These are phyloP conservation scores for Pogona vitticeps DNA, from an alignment of 2,113 vertebrate species.

Conservation along the genomic window DNA sequence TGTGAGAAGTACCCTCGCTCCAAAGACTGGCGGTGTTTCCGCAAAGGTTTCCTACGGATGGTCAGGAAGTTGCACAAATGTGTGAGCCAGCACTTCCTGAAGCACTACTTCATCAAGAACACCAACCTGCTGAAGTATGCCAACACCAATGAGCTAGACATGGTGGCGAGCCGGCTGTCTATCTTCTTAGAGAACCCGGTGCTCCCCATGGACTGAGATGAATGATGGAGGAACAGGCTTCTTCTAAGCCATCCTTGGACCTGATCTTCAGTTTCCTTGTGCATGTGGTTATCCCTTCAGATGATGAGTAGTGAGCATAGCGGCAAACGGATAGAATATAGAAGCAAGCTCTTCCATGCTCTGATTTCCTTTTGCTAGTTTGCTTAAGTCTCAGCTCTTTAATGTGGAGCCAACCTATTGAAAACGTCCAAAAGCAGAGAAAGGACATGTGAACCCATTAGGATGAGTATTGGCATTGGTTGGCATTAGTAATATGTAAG, in stretches of 20 bases:
- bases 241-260: accelerated
- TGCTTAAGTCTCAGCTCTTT: neutral
- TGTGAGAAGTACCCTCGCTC: constrained; percentile 83
- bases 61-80: constrained; percentile 82
- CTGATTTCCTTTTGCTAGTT: neutral
- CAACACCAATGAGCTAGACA: constrained; percentile 76
- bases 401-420: neutral
- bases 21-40: constrained; percentile 79
- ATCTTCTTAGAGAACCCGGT: constrained; percentile 78
- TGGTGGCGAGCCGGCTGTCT: constrained; percentile 76
- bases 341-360: neutral
- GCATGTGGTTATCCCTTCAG: neutral
- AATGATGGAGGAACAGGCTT: neutral
- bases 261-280: neutral
- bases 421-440: neutral
- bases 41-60: constrained; percentile 76
- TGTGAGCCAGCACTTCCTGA: constrained; percentile 82
- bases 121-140: constrained; percentile 83
- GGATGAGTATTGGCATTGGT: neutral
- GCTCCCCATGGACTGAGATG: constrained; percentile 66
- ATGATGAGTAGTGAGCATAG: neutral
- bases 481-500: too few species aligned
- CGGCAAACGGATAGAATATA: neutral
- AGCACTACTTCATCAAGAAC: constrained; percentile 78
- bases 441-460: neutral